Percentiles rank a stretch among this genome's conserved stretches.
phyloP scores from a whole-genome alignment of 2,888 invertebrate genomes.

The Pterobdella sp. region DNA sequence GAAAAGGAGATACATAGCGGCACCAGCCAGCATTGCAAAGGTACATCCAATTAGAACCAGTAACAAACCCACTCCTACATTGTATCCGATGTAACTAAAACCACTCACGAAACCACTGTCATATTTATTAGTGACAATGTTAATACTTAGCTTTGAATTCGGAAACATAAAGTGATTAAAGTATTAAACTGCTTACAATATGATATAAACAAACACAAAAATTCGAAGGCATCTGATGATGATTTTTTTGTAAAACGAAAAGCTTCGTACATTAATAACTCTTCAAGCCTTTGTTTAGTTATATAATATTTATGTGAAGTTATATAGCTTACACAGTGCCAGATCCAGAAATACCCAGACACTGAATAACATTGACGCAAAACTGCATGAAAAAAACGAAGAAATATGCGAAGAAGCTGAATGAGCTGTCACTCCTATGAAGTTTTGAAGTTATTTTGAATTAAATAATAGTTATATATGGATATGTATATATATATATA shows the following conservation, averaged over 20 bases:
- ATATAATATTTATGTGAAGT: no score
- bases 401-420: conserved; percentile 99
- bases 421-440: conserved; percentile 85
- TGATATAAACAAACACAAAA: no score
- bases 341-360: conserved; percentile 73
- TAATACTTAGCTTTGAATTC: not conserved
- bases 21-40: conserved; percentile 67
- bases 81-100: conserved; percentile 41
- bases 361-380: conserved; percentile 75
- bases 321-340: conserved; percentile 78
- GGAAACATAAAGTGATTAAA: not conserved
- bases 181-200: not conserved
- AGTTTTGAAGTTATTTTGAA: not conserved
- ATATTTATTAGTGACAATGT: not conserved
- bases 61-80: conserved; percentile 67
- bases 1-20: conserved; percentile 72
- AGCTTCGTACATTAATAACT: no score
- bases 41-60: conserved; percentile 64
- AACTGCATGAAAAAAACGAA: conserved; percentile 71
- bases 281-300: no score
- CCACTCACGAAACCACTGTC: conserved; percentile 29
- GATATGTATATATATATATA: not conserved
- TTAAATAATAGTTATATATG: no score
- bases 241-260: no score
- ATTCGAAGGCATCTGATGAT: no score